Evolutionary conservation across 2,888 invertebrate species (phyloP).

Genomic region (Hypolimnas misippus): DNA sequence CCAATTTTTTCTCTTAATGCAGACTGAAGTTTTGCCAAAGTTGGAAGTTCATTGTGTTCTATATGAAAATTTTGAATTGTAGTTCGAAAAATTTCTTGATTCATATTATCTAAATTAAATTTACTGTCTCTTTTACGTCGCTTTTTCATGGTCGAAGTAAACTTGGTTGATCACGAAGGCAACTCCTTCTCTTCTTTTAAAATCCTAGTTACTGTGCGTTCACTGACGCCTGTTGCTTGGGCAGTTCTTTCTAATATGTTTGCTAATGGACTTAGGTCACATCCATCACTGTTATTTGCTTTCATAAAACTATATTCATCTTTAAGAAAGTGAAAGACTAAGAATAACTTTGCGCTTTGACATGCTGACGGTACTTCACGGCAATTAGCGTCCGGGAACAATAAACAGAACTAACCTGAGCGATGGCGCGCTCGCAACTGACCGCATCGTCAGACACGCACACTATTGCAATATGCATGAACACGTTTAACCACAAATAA

Average conservation of each 20-base stretch:
- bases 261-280: conserved; percentile 4
- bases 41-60: not conserved
- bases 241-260: not conserved
- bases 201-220: not conserved
- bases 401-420: not conserved
- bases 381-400: not conserved
- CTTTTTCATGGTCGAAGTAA: conserved; percentile 1
- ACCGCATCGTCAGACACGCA: not conserved
- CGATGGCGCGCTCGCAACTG: not conserved
- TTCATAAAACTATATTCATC: conserved; percentile 16
- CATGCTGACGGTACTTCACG: conserved; percentile 2
- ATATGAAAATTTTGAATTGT: conserved; percentile 3
- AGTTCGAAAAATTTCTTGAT: not conserved
- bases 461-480: conserved; percentile 2
- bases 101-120: conserved; percentile 1
- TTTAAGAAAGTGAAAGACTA: conserved; percentile 13
- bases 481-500: conserved; percentile 2
- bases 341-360: conserved; percentile 5
- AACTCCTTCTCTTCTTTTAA: not conserved
- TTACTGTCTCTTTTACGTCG: not conserved
- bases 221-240: not conserved
- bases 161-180: not conserved
- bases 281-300: conserved; percentile 6
- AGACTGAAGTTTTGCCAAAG: not conserved
- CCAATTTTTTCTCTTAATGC: conserved; percentile 1